These are phyloP conservation scores for Sphecodes monilicornis DNA, from an alignment of 2,888 invertebrate species.

Conservation along the genomic window DNA sequence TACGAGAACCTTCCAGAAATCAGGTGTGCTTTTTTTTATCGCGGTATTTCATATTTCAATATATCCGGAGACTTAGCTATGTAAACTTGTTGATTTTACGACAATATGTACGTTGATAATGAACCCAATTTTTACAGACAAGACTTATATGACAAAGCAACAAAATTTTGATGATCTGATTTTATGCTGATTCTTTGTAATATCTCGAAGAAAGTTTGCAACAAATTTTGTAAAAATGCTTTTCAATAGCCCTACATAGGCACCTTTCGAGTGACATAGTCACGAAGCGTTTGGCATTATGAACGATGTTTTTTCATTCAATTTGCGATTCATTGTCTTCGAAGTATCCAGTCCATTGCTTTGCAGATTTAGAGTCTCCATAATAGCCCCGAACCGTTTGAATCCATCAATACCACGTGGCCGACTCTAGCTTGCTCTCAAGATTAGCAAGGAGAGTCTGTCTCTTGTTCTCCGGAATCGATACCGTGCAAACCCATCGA, in stretches of 20 bases:
- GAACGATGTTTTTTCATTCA: neutral
- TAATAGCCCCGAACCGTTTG: neutral
- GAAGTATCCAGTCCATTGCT: neutral
- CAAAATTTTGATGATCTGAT: neutral
- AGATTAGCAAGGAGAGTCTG: neutral
- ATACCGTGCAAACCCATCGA: neutral
- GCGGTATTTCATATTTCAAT: no score
- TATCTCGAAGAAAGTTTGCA: neutral
- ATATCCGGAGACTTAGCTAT: no score
- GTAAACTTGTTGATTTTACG: neutral
- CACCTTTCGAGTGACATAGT: neutral
- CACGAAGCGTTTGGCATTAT: neutral
- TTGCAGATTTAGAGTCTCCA: neutral
- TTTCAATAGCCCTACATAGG: neutral
- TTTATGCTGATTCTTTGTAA: neutral
- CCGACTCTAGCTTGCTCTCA: neutral
- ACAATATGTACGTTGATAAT: neutral
- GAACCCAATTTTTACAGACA: neutral
- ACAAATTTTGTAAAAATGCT: neutral
- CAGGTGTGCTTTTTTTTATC: no score
- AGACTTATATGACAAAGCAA: no score
- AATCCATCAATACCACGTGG: conserved; percentile 7
- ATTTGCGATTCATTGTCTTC: conserved; percentile 11
- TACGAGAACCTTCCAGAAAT: no score
- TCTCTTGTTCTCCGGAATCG: neutral